phyloP scores from a whole-genome alignment of 2,888 invertebrate species.

The Itoplectis maculator region DNA sequence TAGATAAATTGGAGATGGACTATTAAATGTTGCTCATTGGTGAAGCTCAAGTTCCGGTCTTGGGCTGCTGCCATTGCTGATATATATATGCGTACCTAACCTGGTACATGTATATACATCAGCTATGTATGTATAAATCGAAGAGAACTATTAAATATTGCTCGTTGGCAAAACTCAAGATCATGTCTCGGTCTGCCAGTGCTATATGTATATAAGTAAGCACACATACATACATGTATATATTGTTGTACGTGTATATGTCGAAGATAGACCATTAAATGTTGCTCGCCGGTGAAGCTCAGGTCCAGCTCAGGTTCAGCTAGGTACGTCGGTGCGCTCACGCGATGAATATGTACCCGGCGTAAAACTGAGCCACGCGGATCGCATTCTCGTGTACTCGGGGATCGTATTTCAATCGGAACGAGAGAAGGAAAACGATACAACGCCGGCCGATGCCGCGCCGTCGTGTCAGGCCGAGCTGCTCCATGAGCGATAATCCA shows the following conservation, averaged over 20 bases:
- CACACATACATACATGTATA: not conserved
- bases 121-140: not conserved
- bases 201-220: not conserved
- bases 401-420: constrained; percentile 60
- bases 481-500: constrained; percentile 49
- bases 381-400: not conserved
- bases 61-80: no score
- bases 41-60: constrained; percentile 11
- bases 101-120: not conserved
- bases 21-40: constrained; percentile 9
- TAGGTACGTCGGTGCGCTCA: constrained; percentile 42
- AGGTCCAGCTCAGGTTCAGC: not conserved
- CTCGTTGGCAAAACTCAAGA: constrained; percentile 24
- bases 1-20: not conserved
- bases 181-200: no score
- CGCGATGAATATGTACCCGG: constrained; percentile 38
- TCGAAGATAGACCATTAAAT: constrained; percentile 17
- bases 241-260: not conserved
- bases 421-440: constrained; percentile 35
- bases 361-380: constrained; percentile 4
- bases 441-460: not conserved
- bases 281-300: constrained; percentile 37
- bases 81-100: not conserved
- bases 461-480: constrained; percentile 22
- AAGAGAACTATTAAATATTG: not conserved